Percentiles rank a stretch among this genome's conserved stretches.
Evolutionary conservation across 2,888 invertebrate species (phyloP).

Genomic region (Omphaloscelis lunosa): DNA sequence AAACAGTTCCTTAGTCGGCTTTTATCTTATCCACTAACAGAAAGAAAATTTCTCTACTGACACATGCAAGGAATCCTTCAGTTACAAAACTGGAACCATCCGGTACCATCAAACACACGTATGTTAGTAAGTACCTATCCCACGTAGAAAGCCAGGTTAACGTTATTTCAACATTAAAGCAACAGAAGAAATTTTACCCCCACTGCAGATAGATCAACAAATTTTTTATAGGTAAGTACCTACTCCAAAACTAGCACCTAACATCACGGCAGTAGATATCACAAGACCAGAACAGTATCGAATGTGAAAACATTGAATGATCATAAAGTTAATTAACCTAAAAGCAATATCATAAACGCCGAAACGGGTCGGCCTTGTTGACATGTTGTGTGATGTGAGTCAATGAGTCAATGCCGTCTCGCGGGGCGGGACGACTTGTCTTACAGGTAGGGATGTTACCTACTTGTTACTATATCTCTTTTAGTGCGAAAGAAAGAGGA

Average conservation of each 20-base stretch:
- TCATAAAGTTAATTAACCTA: conserved; percentile 84
- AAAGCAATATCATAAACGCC: conserved; percentile 84
- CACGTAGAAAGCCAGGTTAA: background rate
- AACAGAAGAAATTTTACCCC: background rate
- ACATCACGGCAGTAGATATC: conserved; percentile 8
- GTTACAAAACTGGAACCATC: background rate
- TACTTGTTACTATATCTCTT: conserved; percentile 3
- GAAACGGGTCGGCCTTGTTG: conserved; percentile 84
- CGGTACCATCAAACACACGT: background rate
- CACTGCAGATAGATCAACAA: background rate
- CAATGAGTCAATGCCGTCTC: conserved; percentile 80
- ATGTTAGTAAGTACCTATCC: background rate
- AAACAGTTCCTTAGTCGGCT: background rate
- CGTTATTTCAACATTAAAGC: background rate
- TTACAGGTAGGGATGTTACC: conserved; percentile 55
- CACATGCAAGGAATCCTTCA: too few relatives aligned
- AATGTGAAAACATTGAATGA: conserved; percentile 53
- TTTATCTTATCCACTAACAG: too few relatives aligned
- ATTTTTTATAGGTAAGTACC: too few relatives aligned
- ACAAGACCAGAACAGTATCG: conserved; percentile 30
- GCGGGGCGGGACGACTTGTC: conserved; percentile 60
- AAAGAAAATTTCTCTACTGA: too few relatives aligned
- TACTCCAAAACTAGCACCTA: background rate
- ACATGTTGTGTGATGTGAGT: conserved; percentile 83
- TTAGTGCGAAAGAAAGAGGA: background rate